A percentile compares a stretch with the other conserved stretches of the same genome.
These are phyloP conservation scores for Recurvirostra avosetta DNA, from an alignment of 2,113 vertebrate species.

Conservation along the genomic window DNA sequence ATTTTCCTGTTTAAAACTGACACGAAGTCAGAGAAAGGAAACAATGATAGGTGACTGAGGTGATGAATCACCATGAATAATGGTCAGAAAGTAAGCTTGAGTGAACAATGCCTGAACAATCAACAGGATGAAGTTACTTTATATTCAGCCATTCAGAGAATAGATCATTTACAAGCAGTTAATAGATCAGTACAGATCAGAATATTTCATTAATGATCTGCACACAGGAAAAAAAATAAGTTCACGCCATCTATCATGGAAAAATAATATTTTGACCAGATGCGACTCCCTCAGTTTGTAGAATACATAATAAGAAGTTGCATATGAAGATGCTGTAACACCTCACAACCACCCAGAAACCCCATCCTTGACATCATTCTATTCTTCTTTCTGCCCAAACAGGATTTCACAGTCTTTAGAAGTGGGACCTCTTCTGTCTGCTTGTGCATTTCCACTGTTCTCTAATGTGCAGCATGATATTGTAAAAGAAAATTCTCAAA, in stretches of 20 bases:
- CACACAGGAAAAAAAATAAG: neutral
- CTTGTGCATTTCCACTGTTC: neutral
- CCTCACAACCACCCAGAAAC: neutral
- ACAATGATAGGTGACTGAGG: neutral
- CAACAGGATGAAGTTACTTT: neutral
- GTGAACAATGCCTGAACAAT: neutral
- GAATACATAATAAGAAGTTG: neutral
- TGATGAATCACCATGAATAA: constrained; percentile 7
- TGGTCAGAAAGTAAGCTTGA: neutral
- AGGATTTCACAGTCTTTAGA: neutral
- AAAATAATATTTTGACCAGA: neutral
- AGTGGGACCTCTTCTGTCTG: neutral
- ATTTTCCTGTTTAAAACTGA: neutral
- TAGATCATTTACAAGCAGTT: neutral
- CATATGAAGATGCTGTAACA: neutral
- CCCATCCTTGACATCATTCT: neutral
- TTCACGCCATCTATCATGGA: neutral
- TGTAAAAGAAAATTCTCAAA: neutral
- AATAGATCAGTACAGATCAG: neutral
- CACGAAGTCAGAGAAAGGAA: neutral
- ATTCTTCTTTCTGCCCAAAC: neutral
- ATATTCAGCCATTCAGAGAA: neutral
- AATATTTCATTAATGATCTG: neutral
- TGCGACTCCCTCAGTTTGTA: neutral
- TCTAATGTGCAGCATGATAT: neutral